Evolutionary conservation across 1,140 invertebrate species (phyloP), one percentile per base, ranked within the genome.

Genomic region (Trichomalopsis sarcophagae): DNA sequence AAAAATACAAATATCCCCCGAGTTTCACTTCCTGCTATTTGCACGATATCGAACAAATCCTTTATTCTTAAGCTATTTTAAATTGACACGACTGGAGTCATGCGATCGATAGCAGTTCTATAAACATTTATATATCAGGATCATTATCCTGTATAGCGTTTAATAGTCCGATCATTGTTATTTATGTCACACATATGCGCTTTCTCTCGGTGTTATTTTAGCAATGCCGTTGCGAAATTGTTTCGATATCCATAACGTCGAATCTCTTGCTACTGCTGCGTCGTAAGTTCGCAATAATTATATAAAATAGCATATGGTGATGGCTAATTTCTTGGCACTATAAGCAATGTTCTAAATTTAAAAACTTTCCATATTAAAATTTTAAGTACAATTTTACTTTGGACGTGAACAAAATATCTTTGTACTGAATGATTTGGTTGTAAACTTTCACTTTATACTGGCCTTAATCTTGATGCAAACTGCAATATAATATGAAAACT

Each of bases 91-190:
- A 50, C 47, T 50, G 4, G 9, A 50, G 47, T 50, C 14, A 14
- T 17, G n/a, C 55, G n/a, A 62, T 62, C 55, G 55, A 62, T 17
- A 62, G 55, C 21, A 33, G 30, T 62, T 2, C 76, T 14, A 84
- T 33, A 73, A 79, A 78, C 36, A 30, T 62, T 71, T 78, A 79
- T 84, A 27, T 71, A 33, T 30, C 36, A 62, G 21, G 27, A 66
- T 47, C 13, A 62, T 77, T 78, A 40, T 21, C 3, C 21, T 21
- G 11, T 10, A 40, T 17, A 68, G 55, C 5, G 13, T 66, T 30
- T 83, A 77, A 83, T 68, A 62, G 62, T 21, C 47, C n/a, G 27
- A 79, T 79, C 44, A 79, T 73, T 73, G 62, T 73, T 73, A 84
- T 84, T 84, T 73, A 78, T 79, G 40, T 79, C 47, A 71, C 30